Percentiles rank a stretch among this genome's conserved stretches.
These are phyloP conservation scores for Lycodopsis pacificus DNA, from an alignment of 2,797 vertebrate genomes.

Conservation along the genomic window DNA sequence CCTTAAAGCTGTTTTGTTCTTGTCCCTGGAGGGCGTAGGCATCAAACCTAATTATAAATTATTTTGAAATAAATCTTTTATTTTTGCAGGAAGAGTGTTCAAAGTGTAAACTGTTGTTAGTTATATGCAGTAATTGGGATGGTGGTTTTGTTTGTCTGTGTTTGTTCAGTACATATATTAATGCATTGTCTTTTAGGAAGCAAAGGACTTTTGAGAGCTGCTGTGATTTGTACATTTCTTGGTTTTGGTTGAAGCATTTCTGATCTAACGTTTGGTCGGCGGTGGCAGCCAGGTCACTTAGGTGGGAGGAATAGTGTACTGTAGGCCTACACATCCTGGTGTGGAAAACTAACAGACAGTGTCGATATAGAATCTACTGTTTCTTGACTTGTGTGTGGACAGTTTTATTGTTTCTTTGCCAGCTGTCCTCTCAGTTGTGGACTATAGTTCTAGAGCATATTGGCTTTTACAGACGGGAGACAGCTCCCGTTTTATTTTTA, in stretches of 20 bases:
- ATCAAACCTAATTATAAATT: conserved; percentile 26
- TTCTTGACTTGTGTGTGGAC: conserved; percentile 26
- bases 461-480: conserved; percentile 21
- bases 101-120: not conserved
- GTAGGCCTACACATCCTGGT: not conserved
- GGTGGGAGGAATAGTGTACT: not conserved
- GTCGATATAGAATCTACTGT: not conserved
- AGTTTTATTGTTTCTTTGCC: conserved; percentile 37
- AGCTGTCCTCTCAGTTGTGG: conserved; percentile 52
- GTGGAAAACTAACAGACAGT: conserved; percentile 11
- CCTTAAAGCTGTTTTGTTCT: conserved; percentile 11
- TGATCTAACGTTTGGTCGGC: not conserved
- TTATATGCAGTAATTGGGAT: not conserved
- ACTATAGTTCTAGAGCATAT: conserved; percentile 37
- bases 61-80: conserved; percentile 24
- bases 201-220: not conserved
- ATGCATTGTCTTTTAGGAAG: not conserved
- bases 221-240: not conserved
- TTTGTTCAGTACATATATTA: conserved; percentile 9
- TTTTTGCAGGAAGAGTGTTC: not conserved
- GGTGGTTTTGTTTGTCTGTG: not conserved
- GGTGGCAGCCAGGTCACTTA: conserved; percentile 5
- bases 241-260: not conserved
- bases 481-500: conserved; percentile 42
- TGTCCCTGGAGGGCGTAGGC: conserved; percentile 17